A percentile compares a stretch with the other conserved stretches of the same genome.
phyloP scores from a whole-genome alignment of 2,888 invertebrate species.

The Conus canariensis region DNA sequence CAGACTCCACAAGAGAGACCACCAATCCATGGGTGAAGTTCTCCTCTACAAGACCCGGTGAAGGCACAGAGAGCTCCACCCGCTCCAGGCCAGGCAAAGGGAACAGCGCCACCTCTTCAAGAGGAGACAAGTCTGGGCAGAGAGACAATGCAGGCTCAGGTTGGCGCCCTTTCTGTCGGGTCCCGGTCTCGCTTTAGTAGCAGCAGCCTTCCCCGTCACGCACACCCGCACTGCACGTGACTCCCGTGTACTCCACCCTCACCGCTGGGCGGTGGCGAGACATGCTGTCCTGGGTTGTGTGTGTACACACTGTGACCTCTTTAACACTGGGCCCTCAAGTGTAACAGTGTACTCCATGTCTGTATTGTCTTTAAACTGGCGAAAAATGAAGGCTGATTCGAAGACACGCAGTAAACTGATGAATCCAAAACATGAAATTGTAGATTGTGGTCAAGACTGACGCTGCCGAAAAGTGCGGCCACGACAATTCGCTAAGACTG shows the following conservation, averaged over 20 bases:
- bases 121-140: not conserved
- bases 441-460: too few relatives aligned
- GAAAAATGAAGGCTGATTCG: not conserved
- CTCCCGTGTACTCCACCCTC: not conserved
- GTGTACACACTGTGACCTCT: not conserved
- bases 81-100: not conserved
- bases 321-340: not conserved
- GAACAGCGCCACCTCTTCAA: not conserved
- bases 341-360: not conserved
- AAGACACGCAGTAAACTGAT: not conserved
- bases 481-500: too few relatives aligned
- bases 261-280: not conserved
- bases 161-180: not conserved
- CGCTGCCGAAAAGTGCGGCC: too few relatives aligned
- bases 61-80: not conserved
- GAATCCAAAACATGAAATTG: too few relatives aligned
- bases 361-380: not conserved
- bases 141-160: not conserved
- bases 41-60: not conserved
- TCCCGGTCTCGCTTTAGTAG: not conserved
- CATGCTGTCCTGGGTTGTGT: not conserved
- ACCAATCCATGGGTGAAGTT: conserved; percentile 22
- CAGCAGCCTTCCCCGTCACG: not conserved
- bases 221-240: not conserved
- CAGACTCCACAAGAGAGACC: conserved; percentile 11